Evolutionary conservation across 2,797 vertebrate genomes (phyloP).

Genomic region (Rhynchotus rufescens): DNA sequence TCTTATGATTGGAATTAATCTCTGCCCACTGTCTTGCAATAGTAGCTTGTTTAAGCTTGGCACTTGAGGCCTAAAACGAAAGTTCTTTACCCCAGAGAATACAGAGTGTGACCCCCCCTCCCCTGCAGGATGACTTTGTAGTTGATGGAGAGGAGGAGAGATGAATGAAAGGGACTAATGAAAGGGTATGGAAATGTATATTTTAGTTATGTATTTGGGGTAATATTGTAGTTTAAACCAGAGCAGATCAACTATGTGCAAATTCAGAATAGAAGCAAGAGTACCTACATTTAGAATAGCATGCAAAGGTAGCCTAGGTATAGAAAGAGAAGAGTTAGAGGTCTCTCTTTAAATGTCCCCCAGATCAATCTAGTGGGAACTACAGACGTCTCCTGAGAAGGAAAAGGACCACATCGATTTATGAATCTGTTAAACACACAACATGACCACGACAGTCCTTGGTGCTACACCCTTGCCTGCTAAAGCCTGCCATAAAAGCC

Average conservation of each 20-base stretch:
- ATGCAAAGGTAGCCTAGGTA: not conserved
- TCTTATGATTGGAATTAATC: not conserved
- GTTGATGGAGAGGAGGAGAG: not conserved
- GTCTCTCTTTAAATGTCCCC: not conserved
- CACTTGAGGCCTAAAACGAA: not conserved
- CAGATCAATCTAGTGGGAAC: not conserved
- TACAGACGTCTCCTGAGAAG: not conserved
- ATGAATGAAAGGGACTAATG: not conserved
- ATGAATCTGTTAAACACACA: not conserved
- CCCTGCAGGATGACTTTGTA: not conserved
- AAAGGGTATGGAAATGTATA: not conserved
- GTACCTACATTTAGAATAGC: not conserved
- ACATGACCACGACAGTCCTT: not conserved
- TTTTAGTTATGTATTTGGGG: not conserved
- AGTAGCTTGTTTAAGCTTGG: not conserved
- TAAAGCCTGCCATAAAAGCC: not conserved
- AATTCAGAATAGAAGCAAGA: not conserved
- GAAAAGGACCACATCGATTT: not conserved
- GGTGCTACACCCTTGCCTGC: not conserved
- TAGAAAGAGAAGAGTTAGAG: not conserved
- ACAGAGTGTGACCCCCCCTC: not conserved
- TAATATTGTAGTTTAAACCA: not conserved
- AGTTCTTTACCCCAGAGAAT: not conserved
- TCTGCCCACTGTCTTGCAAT: not conserved
- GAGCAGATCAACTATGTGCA: not conserved